Percentiles rank a stretch among this genome's conserved stretches.
Conservation (phyloP, 2,888 invertebrate genomes). For the Epinotia brunnichana region DNA sequence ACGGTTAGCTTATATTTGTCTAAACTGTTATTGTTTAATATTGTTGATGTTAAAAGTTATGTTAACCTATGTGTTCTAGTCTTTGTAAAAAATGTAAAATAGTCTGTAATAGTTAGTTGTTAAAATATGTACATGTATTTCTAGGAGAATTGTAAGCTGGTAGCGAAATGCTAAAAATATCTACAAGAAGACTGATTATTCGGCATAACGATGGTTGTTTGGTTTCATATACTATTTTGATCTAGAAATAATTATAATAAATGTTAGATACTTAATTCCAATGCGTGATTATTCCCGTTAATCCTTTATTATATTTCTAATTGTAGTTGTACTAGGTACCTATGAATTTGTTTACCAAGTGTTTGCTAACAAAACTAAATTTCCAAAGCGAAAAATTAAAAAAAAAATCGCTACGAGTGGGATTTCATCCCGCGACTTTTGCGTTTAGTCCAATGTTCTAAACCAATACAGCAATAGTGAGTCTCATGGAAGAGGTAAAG, state of each 20-base stretch:
- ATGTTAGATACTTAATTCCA: constrained; percentile 67
- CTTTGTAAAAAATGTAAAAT: constrained; percentile 33
- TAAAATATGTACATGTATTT: constrained; percentile 22
- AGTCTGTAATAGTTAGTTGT: constrained; percentile 25
- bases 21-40: constrained; percentile 22
- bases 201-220: constrained; percentile 68
- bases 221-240: constrained; percentile 69
- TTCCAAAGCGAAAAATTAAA: no score
- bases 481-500: no score
- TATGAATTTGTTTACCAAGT: no score
- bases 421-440: no score
- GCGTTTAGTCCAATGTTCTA: no score
- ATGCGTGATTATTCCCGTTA: constrained; percentile 1
- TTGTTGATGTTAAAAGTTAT: constrained; percentile 10
- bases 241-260: constrained; percentile 66
- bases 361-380: no score
- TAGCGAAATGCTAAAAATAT: constrained; percentile 67
- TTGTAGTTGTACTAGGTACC: background rate
- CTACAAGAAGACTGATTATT: constrained; percentile 80
- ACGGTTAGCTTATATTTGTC: background rate
- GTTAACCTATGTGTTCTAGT: constrained; percentile 13
- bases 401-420: no score
- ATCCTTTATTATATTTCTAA: background rate
- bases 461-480: no score
- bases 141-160: constrained; percentile 50